Conservation (phyloP, 2,888 invertebrate species). For the Pristionchus entomophagus region DNA sequence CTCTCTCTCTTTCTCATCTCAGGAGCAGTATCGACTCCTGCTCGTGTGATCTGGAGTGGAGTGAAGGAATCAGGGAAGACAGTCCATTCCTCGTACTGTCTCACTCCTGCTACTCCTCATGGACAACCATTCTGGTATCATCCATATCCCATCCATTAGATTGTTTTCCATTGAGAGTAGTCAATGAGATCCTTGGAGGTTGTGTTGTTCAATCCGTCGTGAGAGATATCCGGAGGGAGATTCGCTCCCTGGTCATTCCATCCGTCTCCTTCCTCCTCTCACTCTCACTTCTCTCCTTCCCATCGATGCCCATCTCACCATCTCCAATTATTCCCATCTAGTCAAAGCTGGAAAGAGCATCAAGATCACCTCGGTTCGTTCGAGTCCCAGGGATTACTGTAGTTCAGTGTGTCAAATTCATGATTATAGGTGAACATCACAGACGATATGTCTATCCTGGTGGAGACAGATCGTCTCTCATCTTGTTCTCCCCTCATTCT, state of each 20-base stretch:
- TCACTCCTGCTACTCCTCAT: not conserved
- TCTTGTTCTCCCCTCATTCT: not conserved
- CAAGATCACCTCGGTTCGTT: constrained; percentile 55
- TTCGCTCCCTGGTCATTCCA: constrained; percentile 87
- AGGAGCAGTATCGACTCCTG: not conserved
- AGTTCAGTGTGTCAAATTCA: not conserved
- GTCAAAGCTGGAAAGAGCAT: constrained; percentile 78
- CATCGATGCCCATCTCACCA: constrained; percentile 78
- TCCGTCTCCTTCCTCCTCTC: constrained; percentile 88
- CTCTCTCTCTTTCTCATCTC: not conserved
- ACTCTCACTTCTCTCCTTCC: constrained; percentile 84
- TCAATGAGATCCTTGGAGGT: constrained; percentile 79
- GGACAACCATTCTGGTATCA: not conserved
- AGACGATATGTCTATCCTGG: constrained; percentile 55
- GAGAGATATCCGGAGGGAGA: constrained; percentile 81
- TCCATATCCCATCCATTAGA: not conserved
- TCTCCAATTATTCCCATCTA: constrained; percentile 57
- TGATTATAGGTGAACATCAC: constrained; percentile 78
- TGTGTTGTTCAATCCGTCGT: constrained; percentile 86
- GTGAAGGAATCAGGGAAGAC: constrained; percentile 30
- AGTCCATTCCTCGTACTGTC: constrained; percentile 27
- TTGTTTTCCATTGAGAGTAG: not conserved
- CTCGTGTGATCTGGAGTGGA: constrained; percentile 37
- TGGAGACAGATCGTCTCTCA: constrained; percentile 76
- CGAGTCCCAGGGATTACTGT: not conserved